Evolutionary conservation across 2,113 vertebrate genomes (phyloP).

Genomic region (Salminus brasiliensis): DNA sequence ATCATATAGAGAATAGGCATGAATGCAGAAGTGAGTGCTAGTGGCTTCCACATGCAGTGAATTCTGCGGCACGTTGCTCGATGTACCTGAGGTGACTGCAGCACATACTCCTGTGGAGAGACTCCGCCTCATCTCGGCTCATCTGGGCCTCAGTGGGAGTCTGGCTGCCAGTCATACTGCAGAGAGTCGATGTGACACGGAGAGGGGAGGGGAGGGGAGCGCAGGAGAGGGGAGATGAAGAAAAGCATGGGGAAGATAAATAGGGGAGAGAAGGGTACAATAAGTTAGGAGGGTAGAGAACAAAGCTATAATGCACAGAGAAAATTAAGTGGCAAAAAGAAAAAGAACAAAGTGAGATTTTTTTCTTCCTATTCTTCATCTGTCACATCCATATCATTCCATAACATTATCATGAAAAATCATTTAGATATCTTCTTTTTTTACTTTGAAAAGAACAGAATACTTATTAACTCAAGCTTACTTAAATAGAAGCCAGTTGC

Average conservation of each 20-base stretch:
- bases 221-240: background rate
- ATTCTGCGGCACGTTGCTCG: conserved; percentile 28
- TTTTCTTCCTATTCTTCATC: background rate
- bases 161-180: conserved; percentile 50
- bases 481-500: no score
- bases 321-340: background rate
- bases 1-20: conserved; percentile 13
- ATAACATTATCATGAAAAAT: background rate
- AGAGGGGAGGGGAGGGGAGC: background rate
- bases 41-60: conserved; percentile 10
- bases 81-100: conserved; percentile 38
- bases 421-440: background rate
- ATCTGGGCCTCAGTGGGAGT: conserved; percentile 39
- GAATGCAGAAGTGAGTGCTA: conserved; percentile 21
- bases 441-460: no score
- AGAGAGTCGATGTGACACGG: conserved; percentile 26
- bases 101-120: conserved; percentile 36
- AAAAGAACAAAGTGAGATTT: background rate
- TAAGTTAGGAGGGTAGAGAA: background rate
- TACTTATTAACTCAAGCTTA: no score
- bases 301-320: background rate
- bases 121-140: conserved; percentile 33
- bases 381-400: background rate
- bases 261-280: background rate
- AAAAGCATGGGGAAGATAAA: conserved; percentile 40